Evolutionary conservation across 1,140 invertebrate species (phyloP).

Genomic region (Calycopis cecrops): DNA sequence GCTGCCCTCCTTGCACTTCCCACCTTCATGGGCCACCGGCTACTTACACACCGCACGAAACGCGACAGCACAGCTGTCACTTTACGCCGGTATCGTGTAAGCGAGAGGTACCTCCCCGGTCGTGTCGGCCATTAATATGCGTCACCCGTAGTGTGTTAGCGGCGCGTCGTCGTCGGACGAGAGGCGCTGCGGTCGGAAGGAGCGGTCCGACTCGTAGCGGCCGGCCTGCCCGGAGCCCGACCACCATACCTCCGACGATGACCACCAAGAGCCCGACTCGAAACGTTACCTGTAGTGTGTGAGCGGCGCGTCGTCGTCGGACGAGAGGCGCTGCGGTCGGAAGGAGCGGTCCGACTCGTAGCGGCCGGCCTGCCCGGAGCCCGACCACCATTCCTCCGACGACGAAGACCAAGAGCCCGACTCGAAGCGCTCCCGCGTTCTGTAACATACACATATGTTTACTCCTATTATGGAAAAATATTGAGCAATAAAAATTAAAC

Average conservation of each 20-base stretch:
- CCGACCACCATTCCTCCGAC: slow-evolving; percentile 31
- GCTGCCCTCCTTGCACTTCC: no score
- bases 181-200: slow-evolving; percentile 49
- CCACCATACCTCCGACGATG: slow-evolving; percentile 26
- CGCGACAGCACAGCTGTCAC: no score
- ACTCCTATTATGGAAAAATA: no score
- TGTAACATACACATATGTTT: slow-evolving; percentile 8
- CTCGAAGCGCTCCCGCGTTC: slow-evolving; percentile 35
- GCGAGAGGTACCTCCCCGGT: no score
- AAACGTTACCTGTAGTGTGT: slow-evolving; percentile 44
- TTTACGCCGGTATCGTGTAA: no score
- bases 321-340: slow-evolving; percentile 47
- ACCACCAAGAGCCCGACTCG: slow-evolving; percentile 28
- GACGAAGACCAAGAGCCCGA: slow-evolving; percentile 28
- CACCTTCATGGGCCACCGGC: no score
- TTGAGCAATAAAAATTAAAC: no score
- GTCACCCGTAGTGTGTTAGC: slow-evolving; percentile 52
- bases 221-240: slow-evolving; percentile 29
- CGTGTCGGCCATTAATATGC: no score
- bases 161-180: slow-evolving; percentile 75
- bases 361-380: slow-evolving; percentile 31
- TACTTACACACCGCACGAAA: no score
- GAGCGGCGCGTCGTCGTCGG: slow-evolving; percentile 75
- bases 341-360: slow-evolving; percentile 69
- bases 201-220: slow-evolving; percentile 65